Evolutionary conservation across 2,888 invertebrate species (phyloP).

Genomic region (Seira sanloemensis): DNA sequence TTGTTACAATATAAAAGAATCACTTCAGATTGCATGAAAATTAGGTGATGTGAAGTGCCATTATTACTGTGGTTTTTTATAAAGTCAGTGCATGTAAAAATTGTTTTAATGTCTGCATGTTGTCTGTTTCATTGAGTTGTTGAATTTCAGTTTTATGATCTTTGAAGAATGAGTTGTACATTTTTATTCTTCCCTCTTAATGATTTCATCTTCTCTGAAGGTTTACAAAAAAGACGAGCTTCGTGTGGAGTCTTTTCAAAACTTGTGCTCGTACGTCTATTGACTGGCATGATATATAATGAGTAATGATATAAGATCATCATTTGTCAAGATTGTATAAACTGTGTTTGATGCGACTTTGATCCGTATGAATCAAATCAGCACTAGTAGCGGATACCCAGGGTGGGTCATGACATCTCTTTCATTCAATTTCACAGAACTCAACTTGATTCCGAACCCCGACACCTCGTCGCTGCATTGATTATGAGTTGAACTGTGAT

Average conservation of each 20-base stretch:
- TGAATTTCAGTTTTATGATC: not conserved
- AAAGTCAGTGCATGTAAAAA: not conserved
- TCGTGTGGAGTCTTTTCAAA: constrained; percentile 45
- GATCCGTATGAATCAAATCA: too few species aligned
- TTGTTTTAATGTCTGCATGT: not conserved
- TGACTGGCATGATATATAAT: not conserved
- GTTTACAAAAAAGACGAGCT: constrained; percentile 30
- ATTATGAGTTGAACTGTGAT: too few species aligned
- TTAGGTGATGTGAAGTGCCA: constrained; percentile 50
- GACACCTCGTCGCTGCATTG: too few species aligned
- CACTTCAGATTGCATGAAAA: constrained; percentile 40
- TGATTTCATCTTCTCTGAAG: constrained; percentile 13
- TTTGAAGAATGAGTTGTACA: not conserved
- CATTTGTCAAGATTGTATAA: not conserved
- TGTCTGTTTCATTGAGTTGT: not conserved
- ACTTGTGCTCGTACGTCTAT: not conserved
- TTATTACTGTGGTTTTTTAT: constrained; percentile 38
- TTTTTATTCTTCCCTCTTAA: not conserved
- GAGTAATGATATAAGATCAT: too few species aligned
- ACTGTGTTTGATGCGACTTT: not conserved
- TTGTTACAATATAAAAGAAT: not conserved
- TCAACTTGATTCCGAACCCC: not conserved
- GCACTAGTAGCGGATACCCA: not conserved
- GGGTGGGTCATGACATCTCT: constrained; percentile 40
- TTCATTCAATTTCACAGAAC: constrained; percentile 25